Conservation (phyloP, 2,797 vertebrate species). For the Sorex maritimensis region DNA sequence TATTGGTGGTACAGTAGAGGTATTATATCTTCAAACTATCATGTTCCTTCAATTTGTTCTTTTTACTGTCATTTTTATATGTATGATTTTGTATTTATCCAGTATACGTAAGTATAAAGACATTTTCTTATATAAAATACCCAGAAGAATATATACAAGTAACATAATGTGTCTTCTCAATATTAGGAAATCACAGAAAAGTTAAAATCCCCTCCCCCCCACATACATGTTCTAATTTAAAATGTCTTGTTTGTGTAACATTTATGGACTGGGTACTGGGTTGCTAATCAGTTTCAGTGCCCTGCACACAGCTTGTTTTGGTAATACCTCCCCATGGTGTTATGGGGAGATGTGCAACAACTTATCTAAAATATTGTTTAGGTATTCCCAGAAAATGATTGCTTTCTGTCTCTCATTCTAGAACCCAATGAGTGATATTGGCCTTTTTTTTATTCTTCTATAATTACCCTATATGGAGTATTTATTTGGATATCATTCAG, state of each 20-base stretch:
- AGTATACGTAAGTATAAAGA: slow-evolving; percentile 33
- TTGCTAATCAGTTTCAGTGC: neutral
- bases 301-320: neutral
- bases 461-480: neutral
- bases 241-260: slow-evolving; percentile 56
- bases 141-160: neutral
- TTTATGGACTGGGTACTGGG: neutral
- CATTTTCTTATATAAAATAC: slow-evolving; percentile 31
- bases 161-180: slow-evolving; percentile 49
- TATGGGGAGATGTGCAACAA: neutral
- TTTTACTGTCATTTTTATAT: slow-evolving; percentile 53
- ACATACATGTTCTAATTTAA: neutral
- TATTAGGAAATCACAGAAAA: slow-evolving; percentile 18
- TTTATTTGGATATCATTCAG: slow-evolving; percentile 17
- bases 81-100: slow-evolving; percentile 27
- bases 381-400: slow-evolving; percentile 15
- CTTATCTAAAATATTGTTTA: slow-evolving; percentile 47
- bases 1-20: slow-evolving; percentile 81
- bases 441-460: neutral
- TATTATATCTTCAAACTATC: slow-evolving; percentile 78
- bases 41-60: neutral
- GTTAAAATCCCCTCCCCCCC: neutral
- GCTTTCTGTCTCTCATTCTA: neutral
- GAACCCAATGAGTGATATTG: slow-evolving; percentile 4
- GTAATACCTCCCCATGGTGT: neutral